A percentile compares a stretch with the other conserved stretches of the same genome.
These are phyloP conservation scores for Mastacembelus armatus DNA, from an alignment of 2,797 vertebrate genomes.

Conservation along the genomic window DNA sequence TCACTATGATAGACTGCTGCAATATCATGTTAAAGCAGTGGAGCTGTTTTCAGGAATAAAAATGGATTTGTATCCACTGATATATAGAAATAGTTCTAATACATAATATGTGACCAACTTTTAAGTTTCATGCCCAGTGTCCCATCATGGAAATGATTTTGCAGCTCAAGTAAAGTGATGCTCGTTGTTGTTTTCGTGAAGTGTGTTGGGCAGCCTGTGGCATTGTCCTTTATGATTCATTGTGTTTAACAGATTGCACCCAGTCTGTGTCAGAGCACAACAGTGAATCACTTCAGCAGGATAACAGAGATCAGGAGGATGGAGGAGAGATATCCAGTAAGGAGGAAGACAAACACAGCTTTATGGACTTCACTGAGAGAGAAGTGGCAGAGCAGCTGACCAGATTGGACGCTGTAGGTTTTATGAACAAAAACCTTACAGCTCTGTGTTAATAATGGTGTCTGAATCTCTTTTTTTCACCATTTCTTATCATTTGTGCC, in stretches of 20 bases:
- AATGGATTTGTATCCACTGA: too few species aligned
- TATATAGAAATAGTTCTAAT: too few species aligned
- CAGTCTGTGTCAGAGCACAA: constrained; percentile 28
- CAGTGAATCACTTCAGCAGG: constrained; percentile 19
- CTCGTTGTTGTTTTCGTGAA: constrained; percentile 12
- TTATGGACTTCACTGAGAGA: constrained; percentile 83
- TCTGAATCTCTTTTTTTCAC: neutral
- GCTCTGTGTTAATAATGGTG: neutral
- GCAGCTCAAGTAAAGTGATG: too few species aligned
- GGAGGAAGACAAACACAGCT: constrained; percentile 55
- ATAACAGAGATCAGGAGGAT: constrained; percentile 32
- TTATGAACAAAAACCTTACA: neutral
- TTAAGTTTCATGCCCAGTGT: too few species aligned
- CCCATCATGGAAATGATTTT: neutral
- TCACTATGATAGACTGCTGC: too few species aligned
- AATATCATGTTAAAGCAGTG: too few species aligned
- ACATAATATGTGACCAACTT: too few species aligned
- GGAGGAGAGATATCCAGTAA: constrained; percentile 30
- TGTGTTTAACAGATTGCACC: constrained; percentile 59
- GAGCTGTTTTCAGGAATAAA: too few species aligned
- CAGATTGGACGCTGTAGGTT: constrained; percentile 87
- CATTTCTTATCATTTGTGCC: rapidly evolving
- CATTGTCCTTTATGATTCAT: constrained; percentile 2
- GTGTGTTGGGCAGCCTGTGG: neutral
- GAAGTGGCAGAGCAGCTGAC: constrained; percentile 91